Percentiles rank a stretch among this genome's conserved stretches.
phyloP scores from a whole-genome alignment of 2,113 vertebrate species.

The Sigmodon hispidus region DNA sequence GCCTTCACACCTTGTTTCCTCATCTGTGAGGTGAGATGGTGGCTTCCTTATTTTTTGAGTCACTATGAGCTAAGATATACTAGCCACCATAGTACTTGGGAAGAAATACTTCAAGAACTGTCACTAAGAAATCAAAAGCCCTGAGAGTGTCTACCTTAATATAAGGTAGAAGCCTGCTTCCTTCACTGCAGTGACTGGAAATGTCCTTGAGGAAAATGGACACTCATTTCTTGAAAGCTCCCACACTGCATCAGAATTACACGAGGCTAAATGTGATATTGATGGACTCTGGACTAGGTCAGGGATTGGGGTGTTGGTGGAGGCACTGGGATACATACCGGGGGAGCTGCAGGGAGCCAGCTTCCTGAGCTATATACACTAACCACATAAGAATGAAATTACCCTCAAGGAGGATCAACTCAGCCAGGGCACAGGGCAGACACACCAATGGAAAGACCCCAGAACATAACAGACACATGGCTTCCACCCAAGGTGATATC shows the following conservation, averaged over 20 bases:
- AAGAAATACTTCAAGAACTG: too few species aligned
- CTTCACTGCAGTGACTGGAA: neutral
- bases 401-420: neutral
- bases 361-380: neutral
- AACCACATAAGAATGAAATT: neutral
- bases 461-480: rapidly evolving
- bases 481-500: neutral
- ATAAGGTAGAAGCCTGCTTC: neutral
- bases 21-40: neutral
- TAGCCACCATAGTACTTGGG: neutral
- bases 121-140: neutral
- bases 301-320: neutral
- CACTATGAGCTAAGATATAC: neutral
- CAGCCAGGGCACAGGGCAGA: neutral
- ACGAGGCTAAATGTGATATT: neutral
- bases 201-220: neutral
- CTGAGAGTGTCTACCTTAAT: neutral
- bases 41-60: neutral
- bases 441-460: rapidly evolving
- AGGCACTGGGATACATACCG: rapidly evolving
- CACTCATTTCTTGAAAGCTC: neutral
- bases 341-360: neutral
- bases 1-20: neutral
- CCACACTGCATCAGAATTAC: neutral
- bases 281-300: neutral